These are phyloP conservation scores for Plectrocnemia conspersa DNA, from an alignment of 1,140 invertebrate genomes.

Conservation along the genomic window DNA sequence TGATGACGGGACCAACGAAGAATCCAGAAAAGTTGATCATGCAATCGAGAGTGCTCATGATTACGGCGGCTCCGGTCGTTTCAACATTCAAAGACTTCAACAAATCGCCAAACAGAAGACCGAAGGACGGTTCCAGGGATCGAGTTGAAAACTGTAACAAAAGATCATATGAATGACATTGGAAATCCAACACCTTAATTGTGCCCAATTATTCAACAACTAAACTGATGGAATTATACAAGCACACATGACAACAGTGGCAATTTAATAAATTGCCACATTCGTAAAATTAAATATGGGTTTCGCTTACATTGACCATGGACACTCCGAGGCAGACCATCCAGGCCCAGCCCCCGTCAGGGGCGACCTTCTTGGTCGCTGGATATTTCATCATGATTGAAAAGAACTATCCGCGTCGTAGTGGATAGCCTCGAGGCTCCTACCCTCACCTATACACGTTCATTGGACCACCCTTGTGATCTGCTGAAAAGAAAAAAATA, in stretches of 20 bases:
- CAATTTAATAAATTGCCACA: too few relatives aligned
- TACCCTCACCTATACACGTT: conserved; percentile 23
- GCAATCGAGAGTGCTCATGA: conserved; percentile 67
- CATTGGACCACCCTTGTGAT: conserved; percentile 5
- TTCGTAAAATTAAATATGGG: not conserved
- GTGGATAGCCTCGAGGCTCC: conserved; percentile 11
- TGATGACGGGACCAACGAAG: conserved; percentile 66
- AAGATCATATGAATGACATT: too few relatives aligned
- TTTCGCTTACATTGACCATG: conserved; percentile 68
- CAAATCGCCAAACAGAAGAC: conserved; percentile 68
- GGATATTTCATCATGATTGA: conserved; percentile 38
- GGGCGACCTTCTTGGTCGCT: conserved; percentile 56
- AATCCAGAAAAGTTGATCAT: conserved; percentile 73
- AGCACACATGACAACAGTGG: too few relatives aligned
- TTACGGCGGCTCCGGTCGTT: conserved; percentile 66
- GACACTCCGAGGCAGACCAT: conserved; percentile 73
- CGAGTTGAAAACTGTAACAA: conserved; percentile 66
- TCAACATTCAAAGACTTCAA: conserved; percentile 59
- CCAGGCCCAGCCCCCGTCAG: conserved; percentile 78
- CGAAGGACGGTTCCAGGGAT: conserved; percentile 72
- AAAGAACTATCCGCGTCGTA: not conserved
- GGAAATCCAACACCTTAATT: too few relatives aligned
- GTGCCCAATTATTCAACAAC: too few relatives aligned
- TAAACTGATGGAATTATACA: too few relatives aligned
- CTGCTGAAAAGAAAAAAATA: conserved; percentile 8